Conservation (phyloP, 2,888 invertebrate genomes). For the Norana najaformis region DNA sequence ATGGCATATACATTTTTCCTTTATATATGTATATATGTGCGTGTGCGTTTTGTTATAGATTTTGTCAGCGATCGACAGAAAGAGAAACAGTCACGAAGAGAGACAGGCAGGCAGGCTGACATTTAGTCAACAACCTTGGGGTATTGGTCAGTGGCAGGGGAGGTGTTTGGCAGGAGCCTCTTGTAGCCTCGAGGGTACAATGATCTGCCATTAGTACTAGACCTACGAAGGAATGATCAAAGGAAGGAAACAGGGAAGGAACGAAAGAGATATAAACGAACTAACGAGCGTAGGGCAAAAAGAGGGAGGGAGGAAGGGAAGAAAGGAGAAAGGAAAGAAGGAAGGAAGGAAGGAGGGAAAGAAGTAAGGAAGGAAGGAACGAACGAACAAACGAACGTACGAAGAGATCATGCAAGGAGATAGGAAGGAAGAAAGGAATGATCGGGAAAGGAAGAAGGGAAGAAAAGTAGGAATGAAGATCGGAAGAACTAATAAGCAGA, state of each 20-base stretch:
- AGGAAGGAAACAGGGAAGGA: no score
- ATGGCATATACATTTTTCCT: background rate
- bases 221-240: background rate
- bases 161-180: no score
- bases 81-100: background rate
- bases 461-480: no score
- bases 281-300: no score
- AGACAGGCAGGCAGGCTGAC: background rate
- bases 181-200: background rate
- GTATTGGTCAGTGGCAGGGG: background rate
- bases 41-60: background rate
- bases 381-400: background rate
- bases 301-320: background rate
- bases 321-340: no score
- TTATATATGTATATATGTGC: background rate
- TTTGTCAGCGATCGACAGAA: background rate
- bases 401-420: background rate
- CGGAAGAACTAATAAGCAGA: no score
- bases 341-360: no score
- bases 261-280: no score
- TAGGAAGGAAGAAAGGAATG: background rate
- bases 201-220: background rate
- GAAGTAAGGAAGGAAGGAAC: no score
- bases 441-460: background rate
- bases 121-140: background rate